phyloP scores from a whole-genome alignment of 2,113 vertebrate species.

The Irena cyanogastra region DNA sequence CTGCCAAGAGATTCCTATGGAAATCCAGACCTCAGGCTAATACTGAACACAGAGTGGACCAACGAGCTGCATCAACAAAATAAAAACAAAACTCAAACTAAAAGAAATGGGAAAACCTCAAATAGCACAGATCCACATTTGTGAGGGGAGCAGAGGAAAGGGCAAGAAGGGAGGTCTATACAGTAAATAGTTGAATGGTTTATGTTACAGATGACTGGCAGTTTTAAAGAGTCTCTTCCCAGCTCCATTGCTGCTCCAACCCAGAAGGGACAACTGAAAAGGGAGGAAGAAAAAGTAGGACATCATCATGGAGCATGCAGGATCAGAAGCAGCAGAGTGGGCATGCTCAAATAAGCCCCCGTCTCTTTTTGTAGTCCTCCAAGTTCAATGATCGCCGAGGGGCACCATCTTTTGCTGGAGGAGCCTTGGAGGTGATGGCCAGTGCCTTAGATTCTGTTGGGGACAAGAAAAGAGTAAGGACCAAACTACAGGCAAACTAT shows the following conservation, averaged over 20 bases:
- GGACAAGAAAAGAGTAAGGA: slow-evolving; percentile 25
- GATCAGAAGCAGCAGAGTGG: slow-evolving; percentile 74
- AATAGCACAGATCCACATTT: slow-evolving; percentile 70
- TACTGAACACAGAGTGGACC: slow-evolving; percentile 75
- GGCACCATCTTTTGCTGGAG: slow-evolving; percentile 95
- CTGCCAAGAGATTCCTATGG: slow-evolving; percentile 63
- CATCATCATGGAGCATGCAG: slow-evolving; percentile 78
- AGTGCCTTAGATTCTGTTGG: slow-evolving; percentile 92
- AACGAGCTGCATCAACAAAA: slow-evolving; percentile 64
- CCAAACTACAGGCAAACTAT: not conserved
- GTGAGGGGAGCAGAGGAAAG: slow-evolving; percentile 48
- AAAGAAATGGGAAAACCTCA: slow-evolving; percentile 67
- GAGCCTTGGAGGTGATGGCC: slow-evolving; percentile 92
- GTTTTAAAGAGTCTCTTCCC: slow-evolving; percentile 79
- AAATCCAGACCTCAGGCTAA: slow-evolving; percentile 75
- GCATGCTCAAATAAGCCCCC: slow-evolving; percentile 90
- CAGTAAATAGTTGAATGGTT: slow-evolving; percentile 75
- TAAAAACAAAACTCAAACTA: slow-evolving; percentile 58
- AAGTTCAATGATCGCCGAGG: slow-evolving; percentile 94
- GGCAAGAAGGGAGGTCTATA: slow-evolving; percentile 74
- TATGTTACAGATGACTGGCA: slow-evolving; percentile 81
- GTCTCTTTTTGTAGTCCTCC: slow-evolving; percentile 99
- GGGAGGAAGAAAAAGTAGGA: slow-evolving; percentile 63
- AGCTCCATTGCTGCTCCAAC: slow-evolving; percentile 76
- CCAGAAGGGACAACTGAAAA: slow-evolving; percentile 72